Evolutionary conservation across 35 echinoderm and acorn worm species (phyloP), one percentile per base, ranked within the genome.

Genomic region (Amphiura filiformis): DNA sequence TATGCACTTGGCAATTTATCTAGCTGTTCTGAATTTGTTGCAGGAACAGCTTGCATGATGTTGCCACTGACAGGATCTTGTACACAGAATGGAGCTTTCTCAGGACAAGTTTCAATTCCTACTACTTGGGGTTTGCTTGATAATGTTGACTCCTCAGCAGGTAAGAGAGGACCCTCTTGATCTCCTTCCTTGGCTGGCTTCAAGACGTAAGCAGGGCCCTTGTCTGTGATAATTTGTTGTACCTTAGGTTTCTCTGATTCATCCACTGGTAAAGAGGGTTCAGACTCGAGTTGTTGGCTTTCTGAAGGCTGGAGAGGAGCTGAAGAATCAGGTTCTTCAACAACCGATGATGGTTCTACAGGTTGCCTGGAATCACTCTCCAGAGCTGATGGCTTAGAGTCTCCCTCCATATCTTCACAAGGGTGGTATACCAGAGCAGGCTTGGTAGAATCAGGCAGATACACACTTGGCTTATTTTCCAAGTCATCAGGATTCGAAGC

Each of bases 151-250:
- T 57, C 42, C 34, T 84, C 42, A 84, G 40, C 82, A n/a, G 31
- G 34, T 35, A 64, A 15, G 11, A 57, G 20, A 26, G 20, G 20
- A 47, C 56, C 5, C 31, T 49, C 52, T 77, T 80, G 44, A 75
- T 34, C 34, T 17, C 49, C 61, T 42, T 86, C 76, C 12, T 32
- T 34, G 31, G 49, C 57, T 85, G 57, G 83, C 36, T 85, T 91
- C 32, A 91, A 39, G n/a, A 84, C 78, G 76, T 91, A 91, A 52
- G 82, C 89, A 78, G 82, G 82, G 40, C 89, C 89, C 85, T 85
- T 84, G 76, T 84, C 77, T 20, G 89, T 91, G 31, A 86, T 31
- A 34, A 91, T 80, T 52, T 91, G 89, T 65, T 84, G n/a, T n/a
- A n/a, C 82, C 26, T 80, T 80, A 4, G 61, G 15, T 3, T 26